phyloP scores from a whole-genome alignment of 2,113 vertebrate genomes.

The Bubo scandiacus region DNA sequence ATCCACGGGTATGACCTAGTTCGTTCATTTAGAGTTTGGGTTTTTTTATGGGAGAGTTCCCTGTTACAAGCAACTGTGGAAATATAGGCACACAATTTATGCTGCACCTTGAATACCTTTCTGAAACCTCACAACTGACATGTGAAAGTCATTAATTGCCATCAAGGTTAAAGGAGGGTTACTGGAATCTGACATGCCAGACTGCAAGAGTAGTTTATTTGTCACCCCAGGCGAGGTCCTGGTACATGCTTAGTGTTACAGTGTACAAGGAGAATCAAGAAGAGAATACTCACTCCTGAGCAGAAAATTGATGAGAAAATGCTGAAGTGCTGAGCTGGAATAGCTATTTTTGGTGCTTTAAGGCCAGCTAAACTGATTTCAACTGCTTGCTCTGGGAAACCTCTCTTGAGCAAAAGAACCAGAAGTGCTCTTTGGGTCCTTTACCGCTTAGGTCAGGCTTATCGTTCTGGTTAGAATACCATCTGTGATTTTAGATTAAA shows the following conservation, averaged over 20 bases:
- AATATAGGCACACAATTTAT: not conserved
- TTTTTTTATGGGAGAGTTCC: not conserved
- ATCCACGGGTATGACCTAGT: not conserved
- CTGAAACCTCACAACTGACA: not conserved
- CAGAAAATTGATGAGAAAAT: not conserved
- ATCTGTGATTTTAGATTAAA: conserved; percentile 15
- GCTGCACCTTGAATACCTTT: not conserved
- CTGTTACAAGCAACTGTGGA: not conserved
- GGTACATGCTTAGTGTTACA: not conserved
- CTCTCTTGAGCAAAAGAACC: not conserved
- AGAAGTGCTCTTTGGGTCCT: not conserved
- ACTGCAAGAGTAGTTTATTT: not conserved
- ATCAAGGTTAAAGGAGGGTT: not conserved
- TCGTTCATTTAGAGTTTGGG: not conserved
- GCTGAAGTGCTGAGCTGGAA: not conserved
- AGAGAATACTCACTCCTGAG: not conserved
- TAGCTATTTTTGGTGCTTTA: not conserved
- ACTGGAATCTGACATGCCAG: not conserved
- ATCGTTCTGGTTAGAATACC: not conserved
- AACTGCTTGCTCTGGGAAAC: not conserved
- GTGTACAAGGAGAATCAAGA: not conserved
- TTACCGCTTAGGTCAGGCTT: not conserved
- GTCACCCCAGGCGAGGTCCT: not conserved
- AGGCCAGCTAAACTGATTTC: not conserved
- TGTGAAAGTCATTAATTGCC: not conserved